Conservation (phyloP, 2,113 vertebrate genomes). For the Pomatorhinus ruficollis region DNA sequence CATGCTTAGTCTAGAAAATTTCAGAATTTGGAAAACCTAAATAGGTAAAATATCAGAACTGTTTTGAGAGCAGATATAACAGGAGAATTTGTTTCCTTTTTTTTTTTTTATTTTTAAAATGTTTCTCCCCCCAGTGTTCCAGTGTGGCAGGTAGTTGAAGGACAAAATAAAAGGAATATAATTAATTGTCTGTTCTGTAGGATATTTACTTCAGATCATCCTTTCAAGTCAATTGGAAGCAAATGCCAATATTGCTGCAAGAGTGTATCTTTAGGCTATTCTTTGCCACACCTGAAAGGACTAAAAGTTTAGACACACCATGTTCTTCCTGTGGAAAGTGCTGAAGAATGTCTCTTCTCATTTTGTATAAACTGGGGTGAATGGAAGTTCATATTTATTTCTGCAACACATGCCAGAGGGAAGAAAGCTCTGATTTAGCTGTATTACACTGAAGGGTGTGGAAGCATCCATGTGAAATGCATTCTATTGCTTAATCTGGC, state of each 20-base stretch:
- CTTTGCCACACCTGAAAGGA: not conserved
- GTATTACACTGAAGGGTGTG: not conserved
- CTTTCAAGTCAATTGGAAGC: not conserved
- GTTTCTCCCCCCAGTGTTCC: fast-evolving
- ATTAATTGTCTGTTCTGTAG: not conserved
- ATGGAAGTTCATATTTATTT: constrained; percentile 4
- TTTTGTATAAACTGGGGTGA: not conserved
- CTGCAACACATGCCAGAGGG: not conserved
- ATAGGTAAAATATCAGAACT: not conserved
- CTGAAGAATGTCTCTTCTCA: not conserved
- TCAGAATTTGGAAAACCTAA: not conserved
- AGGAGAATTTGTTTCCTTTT: fast-evolving
- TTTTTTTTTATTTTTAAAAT: fast-evolving
- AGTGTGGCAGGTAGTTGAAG: not conserved
- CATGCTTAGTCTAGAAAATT: not conserved
- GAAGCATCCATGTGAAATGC: not conserved
- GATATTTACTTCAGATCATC: not conserved
- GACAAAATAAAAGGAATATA: not conserved
- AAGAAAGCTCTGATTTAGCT: not conserved
- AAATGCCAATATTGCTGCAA: not conserved
- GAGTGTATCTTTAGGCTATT: not conserved
- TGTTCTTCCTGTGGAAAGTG: not conserved
- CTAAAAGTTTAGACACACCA: not conserved
- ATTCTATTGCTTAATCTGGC: not conserved
- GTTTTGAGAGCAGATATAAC: not conserved